Base-by-base conservation (phyloP, 2,113 vertebrate genomes). In the Ameiurus melas region DNA sequence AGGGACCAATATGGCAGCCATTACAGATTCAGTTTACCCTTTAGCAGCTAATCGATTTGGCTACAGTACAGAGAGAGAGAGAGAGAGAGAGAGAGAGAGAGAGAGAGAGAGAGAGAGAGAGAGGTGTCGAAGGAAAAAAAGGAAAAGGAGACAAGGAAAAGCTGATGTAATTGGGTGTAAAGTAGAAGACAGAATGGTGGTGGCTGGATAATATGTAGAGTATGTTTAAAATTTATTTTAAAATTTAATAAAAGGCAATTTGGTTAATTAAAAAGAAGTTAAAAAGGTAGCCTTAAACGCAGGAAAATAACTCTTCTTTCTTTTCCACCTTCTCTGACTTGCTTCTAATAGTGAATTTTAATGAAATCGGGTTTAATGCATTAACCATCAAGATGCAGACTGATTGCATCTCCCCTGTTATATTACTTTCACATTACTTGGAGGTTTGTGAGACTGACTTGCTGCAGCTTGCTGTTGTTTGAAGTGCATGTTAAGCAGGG, bases 1-100 rank as follows among this genome's bases (percentile, higher is more conserved):
- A 84, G 85, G 85, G 90, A 87, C 90, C 92, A 89, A 90, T 92
- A 91, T n/a, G 73, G 77, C 81, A 89, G 91, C 92, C 91, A 93
- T 94, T 94, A 91, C 68, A 89, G 77, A 82, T 78, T 73, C 85
- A 66, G 57, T 78, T 62, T 64, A 51, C 79, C 79, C 83, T 83
- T 79, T 55, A 73, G 33, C 68, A 70, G 79, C 83, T 82, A 84
- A 93, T 94, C 91, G 88, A 92, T 92, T 75, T 89, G 73, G 80
- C 68, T 86, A 86, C 43, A 62, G 73, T 82, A 84, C 51, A 77
- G 30, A 81, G 43, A 90, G 84, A 47, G 43, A 10, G 36, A 33
- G 55, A 64, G 84, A 22, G 68, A 88, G 78, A 60, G 57, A 88
- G 86, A 88, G 71, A 68, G 68, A 85, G 57, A 68, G 60, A 70